These are phyloP conservation scores for Zele albiditarsus DNA, from an alignment of 2,888 invertebrate species.

Conservation along the genomic window DNA sequence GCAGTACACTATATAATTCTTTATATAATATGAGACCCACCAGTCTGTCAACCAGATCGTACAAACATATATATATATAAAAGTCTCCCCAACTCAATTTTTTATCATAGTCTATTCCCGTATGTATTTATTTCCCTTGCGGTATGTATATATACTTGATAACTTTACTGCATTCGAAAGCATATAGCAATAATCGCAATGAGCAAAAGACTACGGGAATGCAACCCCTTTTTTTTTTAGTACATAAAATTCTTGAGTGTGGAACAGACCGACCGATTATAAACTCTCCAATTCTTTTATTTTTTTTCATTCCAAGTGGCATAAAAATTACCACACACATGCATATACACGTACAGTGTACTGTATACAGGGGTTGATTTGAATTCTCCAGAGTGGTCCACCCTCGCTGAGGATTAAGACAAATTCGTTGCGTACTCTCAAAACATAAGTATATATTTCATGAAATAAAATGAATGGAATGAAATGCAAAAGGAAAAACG, in stretches of 20 bases:
- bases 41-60: constrained; percentile 1
- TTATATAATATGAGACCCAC: neutral
- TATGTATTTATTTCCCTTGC: constrained; percentile 7
- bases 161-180: neutral
- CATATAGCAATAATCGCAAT: neutral
- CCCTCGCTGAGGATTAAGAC: constrained; percentile 45
- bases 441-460: neutral
- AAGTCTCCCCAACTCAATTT: neutral
- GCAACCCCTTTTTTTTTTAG: constrained; percentile 7
- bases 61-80: neutral
- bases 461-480: neutral
- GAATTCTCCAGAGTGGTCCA: constrained; percentile 21
- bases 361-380: constrained; percentile 7
- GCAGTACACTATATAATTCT: neutral
- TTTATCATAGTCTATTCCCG: neutral
- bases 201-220: neutral
- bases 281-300: neutral
- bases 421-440: constrained; percentile 39
- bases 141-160: neutral
- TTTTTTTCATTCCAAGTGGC: neutral
- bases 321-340: neutral
- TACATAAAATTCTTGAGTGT: constrained; percentile 3
- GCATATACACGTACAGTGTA: neutral
- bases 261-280: neutral
- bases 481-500: too few relatives aligned